Percentiles rank a stretch among this genome's conserved stretches.
Conservation (phyloP, 2,797 vertebrate species). For the Darevskia nairensis region DNA sequence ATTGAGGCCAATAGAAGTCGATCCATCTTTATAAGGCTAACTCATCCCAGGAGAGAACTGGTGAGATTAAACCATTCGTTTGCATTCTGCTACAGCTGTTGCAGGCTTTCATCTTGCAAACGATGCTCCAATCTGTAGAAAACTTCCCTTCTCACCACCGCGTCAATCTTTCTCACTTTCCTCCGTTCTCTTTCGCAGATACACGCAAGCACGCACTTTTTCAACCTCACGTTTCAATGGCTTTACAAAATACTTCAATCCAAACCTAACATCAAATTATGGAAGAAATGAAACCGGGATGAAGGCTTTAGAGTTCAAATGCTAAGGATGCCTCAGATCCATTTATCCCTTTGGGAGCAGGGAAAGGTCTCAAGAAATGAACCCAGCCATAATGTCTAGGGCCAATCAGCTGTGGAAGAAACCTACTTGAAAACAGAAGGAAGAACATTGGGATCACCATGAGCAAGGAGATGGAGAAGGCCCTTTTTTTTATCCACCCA, state of each 20-base stretch:
- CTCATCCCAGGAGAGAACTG: slow-evolving; percentile 8
- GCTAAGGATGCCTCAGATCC: not conserved
- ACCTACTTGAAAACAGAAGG: too few species aligned
- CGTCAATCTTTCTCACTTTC: not conserved
- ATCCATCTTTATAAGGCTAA: slow-evolving; percentile 51
- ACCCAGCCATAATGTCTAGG: too few species aligned
- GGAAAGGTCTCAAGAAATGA: too few species aligned
- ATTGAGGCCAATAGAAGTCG: slow-evolving; percentile 12
- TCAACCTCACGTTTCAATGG: not conserved
- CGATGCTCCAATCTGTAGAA: not conserved
- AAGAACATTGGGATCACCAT: too few species aligned
- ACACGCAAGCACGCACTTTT: too few species aligned
- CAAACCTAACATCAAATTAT: not conserved
- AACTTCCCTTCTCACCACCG: not conserved
- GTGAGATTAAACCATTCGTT: not conserved
- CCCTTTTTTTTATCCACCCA: too few species aligned
- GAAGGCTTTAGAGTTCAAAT: not conserved
- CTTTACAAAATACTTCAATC: not conserved
- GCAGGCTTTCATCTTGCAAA: not conserved
- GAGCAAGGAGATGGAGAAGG: too few species aligned
- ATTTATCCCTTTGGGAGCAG: not conserved
- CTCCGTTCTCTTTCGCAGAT: not conserved
- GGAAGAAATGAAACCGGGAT: not conserved
- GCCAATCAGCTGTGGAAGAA: too few species aligned
- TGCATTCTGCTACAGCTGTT: not conserved